Percentiles rank a stretch among this genome's conserved stretches.
Conservation (phyloP, 1,140 invertebrate species). For the Pogonognathellus flavescens region DNA sequence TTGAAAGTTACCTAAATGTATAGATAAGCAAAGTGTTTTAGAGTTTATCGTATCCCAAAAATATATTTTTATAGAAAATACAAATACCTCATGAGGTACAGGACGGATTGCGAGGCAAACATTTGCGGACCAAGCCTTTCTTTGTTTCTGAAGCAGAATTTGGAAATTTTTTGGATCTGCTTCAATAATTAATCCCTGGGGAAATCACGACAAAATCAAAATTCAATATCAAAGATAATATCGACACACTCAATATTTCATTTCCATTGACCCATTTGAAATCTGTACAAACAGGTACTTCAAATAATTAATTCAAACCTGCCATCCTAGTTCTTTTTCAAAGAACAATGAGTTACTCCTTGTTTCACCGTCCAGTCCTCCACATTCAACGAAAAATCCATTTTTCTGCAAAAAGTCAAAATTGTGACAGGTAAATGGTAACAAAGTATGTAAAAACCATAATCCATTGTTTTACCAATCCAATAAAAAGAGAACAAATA, state of each 20-base stretch:
- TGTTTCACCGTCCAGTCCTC: constrained; percentile 73
- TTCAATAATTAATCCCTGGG: constrained; percentile 50
- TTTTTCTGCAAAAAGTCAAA: neutral
- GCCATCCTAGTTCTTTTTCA: constrained; percentile 67
- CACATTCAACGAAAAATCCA: constrained; percentile 73
- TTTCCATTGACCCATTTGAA: neutral
- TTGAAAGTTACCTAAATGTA: constrained; percentile 45
- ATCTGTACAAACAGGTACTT: neutral
- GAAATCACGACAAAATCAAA: neutral
- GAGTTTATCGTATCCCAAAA: neutral
- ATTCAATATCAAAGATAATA: neutral
- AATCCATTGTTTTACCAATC: no score
- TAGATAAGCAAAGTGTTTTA: neutral
- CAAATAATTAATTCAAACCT: neutral
- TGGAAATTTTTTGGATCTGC: constrained; percentile 54
- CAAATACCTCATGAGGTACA: constrained; percentile 16
- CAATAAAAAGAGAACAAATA: no score
- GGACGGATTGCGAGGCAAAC: constrained; percentile 34
- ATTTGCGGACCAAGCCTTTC: constrained; percentile 13
- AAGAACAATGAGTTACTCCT: constrained; percentile 73
- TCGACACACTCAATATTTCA: neutral
- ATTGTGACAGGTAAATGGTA: neutral
- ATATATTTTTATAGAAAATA: neutral
- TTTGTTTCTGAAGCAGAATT: neutral
- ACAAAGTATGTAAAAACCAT: neutral